A percentile compares a stretch with the other conserved stretches of the same genome.
These are phyloP conservation scores for Ochotona curzoniae DNA, from an alignment of 2,113 vertebrate genomes.

Conservation along the genomic window DNA sequence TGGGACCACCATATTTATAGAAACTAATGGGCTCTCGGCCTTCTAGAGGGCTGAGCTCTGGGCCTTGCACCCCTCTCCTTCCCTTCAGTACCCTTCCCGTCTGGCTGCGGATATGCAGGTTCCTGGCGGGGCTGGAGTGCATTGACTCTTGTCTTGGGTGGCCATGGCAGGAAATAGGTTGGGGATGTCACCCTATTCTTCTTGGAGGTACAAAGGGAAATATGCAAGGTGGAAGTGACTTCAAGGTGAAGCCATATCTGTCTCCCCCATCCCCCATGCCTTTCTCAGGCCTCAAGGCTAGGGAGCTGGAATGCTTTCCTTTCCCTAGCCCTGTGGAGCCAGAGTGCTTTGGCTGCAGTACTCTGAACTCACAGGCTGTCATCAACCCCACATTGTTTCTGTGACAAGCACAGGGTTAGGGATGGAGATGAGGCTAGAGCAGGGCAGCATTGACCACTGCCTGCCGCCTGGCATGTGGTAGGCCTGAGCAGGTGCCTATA, in stretches of 20 bases:
- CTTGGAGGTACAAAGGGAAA: too few species aligned
- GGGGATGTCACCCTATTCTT: conserved; percentile 17
- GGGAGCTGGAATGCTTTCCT: background rate
- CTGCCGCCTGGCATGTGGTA: background rate
- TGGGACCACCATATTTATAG: background rate
- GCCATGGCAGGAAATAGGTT: background rate
- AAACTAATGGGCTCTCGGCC: background rate
- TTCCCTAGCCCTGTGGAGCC: background rate
- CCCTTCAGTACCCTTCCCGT: conserved; percentile 51
- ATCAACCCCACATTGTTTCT: background rate
- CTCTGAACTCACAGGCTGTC: background rate
- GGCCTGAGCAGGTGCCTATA: background rate
- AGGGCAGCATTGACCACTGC: background rate
- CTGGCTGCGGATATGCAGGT: background rate
- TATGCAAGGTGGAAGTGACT: background rate
- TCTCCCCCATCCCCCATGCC: background rate
- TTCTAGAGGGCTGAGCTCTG: background rate
- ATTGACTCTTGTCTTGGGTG: background rate
- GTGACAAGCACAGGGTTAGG: background rate
- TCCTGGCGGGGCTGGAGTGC: background rate
- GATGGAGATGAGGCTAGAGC: background rate
- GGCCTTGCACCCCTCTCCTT: background rate
- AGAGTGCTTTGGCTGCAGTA: background rate
- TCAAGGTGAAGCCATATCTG: background rate
- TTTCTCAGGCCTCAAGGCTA: background rate